These are phyloP conservation scores for Drymonia ruficornis DNA, from an alignment of 2,888 invertebrate genomes.

Conservation along the genomic window DNA sequence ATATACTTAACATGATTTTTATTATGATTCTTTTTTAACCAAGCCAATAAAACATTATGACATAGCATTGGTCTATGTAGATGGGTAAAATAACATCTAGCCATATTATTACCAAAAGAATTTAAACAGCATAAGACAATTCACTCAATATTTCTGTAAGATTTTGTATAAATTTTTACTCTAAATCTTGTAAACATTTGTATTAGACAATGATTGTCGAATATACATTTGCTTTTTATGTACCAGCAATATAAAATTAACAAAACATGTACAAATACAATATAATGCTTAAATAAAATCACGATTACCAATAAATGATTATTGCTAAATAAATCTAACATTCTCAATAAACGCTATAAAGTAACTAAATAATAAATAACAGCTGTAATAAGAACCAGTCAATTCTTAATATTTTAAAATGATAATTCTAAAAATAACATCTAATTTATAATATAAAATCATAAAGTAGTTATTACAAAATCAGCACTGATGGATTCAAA, in stretches of 20 bases:
- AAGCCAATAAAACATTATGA: no score
- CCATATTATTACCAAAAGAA: background rate
- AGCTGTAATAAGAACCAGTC: constrained; percentile 71
- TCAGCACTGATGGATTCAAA: constrained; percentile 54
- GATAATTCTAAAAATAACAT: constrained; percentile 33
- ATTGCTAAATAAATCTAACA: constrained; percentile 44
- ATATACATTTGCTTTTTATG: constrained; percentile 2
- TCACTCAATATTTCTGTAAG: no score
- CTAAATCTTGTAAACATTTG: no score
- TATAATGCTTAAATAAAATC: constrained; percentile 47
- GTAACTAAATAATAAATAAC: constrained; percentile 81
- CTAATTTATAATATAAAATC: constrained; percentile 16
- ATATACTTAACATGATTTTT: no score
- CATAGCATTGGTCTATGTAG: no score
- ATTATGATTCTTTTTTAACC: no score
- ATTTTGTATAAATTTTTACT: no score
- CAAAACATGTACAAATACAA: constrained; percentile 33
- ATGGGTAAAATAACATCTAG: background rate
- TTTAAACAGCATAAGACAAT: no score
- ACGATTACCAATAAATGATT: constrained; percentile 51
- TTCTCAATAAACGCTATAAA: constrained; percentile 39
- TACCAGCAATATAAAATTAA: constrained; percentile 16
- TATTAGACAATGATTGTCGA: no score
- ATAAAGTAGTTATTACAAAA: constrained; percentile 36
- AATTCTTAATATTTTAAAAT: constrained; percentile 48